Conservation (phyloP, 2,888 invertebrate species). For the Steinernema scapterisci region DNA sequence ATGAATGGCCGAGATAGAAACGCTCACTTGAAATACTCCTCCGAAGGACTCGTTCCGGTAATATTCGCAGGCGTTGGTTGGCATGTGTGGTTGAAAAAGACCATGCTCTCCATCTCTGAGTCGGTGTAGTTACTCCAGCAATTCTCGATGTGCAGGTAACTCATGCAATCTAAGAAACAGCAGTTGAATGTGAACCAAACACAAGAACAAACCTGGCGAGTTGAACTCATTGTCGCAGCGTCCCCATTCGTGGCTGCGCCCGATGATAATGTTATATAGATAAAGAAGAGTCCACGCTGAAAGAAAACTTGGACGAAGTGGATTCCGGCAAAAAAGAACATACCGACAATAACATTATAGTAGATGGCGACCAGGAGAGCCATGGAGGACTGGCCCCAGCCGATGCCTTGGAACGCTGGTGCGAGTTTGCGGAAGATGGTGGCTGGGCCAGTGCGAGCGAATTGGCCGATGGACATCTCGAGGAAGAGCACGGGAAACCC, state of each 20-base stretch:
- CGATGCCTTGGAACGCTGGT: constrained; percentile 52
- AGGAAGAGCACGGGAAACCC: constrained; percentile 68
- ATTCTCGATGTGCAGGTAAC: constrained; percentile 1
- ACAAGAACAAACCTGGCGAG: constrained; percentile 47
- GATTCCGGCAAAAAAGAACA: constrained; percentile 41
- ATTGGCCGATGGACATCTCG: constrained; percentile 68
- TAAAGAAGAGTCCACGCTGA: constrained; percentile 34
- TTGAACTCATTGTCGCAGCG: constrained; percentile 48
- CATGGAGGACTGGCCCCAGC: constrained; percentile 4
- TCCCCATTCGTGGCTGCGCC: constrained; percentile 43
- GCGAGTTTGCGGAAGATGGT: constrained; percentile 46
- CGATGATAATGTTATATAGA: constrained; percentile 45
- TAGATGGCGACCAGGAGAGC: constrained; percentile 48
- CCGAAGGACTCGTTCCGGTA: constrained; percentile 45
- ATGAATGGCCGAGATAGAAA: background rate
- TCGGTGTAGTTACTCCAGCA: background rate
- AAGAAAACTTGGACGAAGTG: background rate
- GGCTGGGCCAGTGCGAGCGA: constrained; percentile 47
- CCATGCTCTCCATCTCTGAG: constrained; percentile 18
- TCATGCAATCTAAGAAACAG: background rate
- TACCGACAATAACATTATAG: constrained; percentile 60
- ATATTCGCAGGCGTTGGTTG: constrained; percentile 29
- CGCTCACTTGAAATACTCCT: constrained; percentile 55
- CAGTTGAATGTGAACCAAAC: background rate
- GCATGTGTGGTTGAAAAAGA: constrained; percentile 45